Percentiles rank a stretch among this genome's conserved stretches.
Evolutionary conservation across 2,113 vertebrate genomes (phyloP).

Genomic region (Pipa parva): DNA sequence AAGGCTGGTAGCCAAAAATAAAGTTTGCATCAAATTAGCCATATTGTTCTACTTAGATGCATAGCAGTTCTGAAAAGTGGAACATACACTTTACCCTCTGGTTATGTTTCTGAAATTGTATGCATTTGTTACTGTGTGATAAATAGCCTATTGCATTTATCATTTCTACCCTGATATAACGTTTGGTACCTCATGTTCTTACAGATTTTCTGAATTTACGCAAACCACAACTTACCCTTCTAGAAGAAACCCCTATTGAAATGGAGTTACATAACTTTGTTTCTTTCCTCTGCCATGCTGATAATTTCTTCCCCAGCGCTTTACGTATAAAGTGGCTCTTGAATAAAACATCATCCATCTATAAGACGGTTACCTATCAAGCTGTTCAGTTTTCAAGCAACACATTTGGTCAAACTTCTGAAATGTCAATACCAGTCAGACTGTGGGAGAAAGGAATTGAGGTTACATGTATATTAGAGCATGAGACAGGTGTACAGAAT

Average conservation of each 20-base stretch:
- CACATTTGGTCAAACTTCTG: neutral
- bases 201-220: neutral
- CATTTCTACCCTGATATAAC: too few relatives aligned
- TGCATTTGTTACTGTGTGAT: too few relatives aligned
- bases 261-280: neutral
- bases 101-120: too few relatives aligned
- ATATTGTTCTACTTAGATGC: too few relatives aligned
- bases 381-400: neutral
- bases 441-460: constrained; percentile 9
- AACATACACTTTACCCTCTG: too few relatives aligned
- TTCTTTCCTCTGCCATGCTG: constrained; percentile 12
- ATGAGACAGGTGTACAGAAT: constrained; percentile 20
- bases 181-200: neutral
- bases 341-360: neutral
- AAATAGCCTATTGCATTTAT: too few relatives aligned
- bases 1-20: too few relatives aligned
- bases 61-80: too few relatives aligned
- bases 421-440: neutral
- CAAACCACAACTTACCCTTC: neutral
- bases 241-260: constrained; percentile 7
- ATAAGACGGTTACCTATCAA: neutral
- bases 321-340: constrained; percentile 22
- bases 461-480: constrained; percentile 15
- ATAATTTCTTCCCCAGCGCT: neutral
- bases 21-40: too few relatives aligned